These are phyloP conservation scores for Mormyrops boulengeri DNA, from an alignment of 2,797 vertebrate genomes.

Conservation along the genomic window DNA sequence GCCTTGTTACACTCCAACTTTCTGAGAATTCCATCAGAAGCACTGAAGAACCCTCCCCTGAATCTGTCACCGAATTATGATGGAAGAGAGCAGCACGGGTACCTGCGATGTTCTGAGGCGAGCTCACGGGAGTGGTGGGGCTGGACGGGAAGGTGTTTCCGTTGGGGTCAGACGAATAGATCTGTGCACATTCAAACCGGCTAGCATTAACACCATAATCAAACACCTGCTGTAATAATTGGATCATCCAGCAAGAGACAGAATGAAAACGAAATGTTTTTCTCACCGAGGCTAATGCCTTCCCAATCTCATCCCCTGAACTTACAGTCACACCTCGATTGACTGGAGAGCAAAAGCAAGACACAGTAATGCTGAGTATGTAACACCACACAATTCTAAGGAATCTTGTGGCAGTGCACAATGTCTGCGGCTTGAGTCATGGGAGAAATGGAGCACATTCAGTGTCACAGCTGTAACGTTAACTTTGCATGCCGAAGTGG, in stretches of 20 bases:
- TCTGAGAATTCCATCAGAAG: background rate
- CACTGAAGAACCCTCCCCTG: background rate
- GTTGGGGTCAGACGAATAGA: conserved; percentile 90
- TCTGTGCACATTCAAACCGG: conserved; percentile 55
- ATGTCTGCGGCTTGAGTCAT: background rate
- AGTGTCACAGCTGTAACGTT: background rate
- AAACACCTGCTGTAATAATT: background rate
- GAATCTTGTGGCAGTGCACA: background rate
- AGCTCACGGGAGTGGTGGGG: conserved; percentile 86
- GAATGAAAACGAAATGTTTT: background rate
- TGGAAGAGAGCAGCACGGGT: conserved; percentile 24
- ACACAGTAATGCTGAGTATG: background rate
- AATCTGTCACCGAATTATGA: background rate
- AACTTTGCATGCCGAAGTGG: background rate
- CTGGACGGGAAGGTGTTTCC: conserved; percentile 84
- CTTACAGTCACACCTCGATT: conserved; percentile 76
- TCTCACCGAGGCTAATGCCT: conserved; percentile 93
- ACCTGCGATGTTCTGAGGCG: conserved; percentile 91
- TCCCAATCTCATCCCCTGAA: conserved; percentile 92
- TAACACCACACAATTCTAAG: background rate
- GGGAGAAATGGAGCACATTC: background rate
- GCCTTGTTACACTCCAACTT: background rate
- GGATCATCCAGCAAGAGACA: background rate
- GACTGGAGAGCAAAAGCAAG: conserved; percentile 49
- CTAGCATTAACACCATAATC: background rate